Evolutionary conservation across 2,113 vertebrate species (phyloP).

Genomic region (Menidia beryllina): DNA sequence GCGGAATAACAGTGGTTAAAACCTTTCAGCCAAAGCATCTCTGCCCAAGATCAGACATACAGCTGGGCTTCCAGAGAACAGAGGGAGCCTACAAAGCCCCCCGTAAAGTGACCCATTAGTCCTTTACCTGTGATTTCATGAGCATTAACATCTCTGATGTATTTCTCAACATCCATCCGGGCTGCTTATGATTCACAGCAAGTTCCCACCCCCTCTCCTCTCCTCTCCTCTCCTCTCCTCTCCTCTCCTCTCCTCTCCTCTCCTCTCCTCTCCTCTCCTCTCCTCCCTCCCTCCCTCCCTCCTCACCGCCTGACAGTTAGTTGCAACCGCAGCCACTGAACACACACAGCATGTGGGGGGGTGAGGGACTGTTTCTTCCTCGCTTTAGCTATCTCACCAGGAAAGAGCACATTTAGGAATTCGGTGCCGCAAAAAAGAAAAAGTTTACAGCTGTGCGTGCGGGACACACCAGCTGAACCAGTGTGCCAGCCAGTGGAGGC

Average conservation of each 20-base stretch:
- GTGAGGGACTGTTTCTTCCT: constrained; percentile 50
- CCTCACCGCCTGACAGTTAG: constrained; percentile 55
- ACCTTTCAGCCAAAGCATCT: constrained; percentile 13
- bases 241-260: constrained; percentile 19
- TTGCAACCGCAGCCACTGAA: constrained; percentile 52
- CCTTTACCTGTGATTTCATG: constrained; percentile 44
- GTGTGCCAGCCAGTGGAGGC: constrained; percentile 49
- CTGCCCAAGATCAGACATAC: constrained; percentile 24
- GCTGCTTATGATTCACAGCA: constrained; percentile 57
- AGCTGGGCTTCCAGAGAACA: constrained; percentile 21
- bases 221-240: constrained; percentile 15
- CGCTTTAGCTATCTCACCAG: too few species aligned
- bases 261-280: constrained; percentile 21
- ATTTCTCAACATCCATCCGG: constrained; percentile 46
- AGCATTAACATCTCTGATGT: constrained; percentile 51
- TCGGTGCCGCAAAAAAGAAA: not conserved
- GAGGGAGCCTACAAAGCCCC: constrained; percentile 19
- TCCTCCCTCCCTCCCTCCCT: constrained; percentile 15
- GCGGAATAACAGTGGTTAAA: constrained; percentile 27
- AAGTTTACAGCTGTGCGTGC: not conserved
- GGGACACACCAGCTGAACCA: constrained; percentile 10
- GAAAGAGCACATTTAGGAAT: not conserved
- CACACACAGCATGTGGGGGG: constrained; percentile 48
- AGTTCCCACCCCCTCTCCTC: constrained; percentile 32
- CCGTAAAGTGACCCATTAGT: constrained; percentile 50